These are phyloP conservation scores for Dendrophyllia cribrosa DNA, from an alignment of 64 coral and sea anemone genomes.

Conservation along the genomic window DNA sequence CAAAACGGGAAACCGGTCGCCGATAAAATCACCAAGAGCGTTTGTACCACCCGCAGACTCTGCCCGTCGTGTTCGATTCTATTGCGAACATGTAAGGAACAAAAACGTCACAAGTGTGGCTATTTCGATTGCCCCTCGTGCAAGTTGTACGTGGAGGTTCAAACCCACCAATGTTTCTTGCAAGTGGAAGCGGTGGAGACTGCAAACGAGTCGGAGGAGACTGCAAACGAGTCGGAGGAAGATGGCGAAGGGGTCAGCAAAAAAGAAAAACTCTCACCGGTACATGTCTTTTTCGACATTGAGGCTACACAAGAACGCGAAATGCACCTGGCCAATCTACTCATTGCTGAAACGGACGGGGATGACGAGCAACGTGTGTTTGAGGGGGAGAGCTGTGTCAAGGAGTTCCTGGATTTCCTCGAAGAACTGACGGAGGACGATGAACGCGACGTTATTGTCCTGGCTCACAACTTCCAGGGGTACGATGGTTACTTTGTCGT, in stretches of 20 bases:
- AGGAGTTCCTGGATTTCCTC: slow-evolving; percentile 41
- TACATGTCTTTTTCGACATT: slow-evolving; percentile 24
- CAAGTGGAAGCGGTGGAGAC: neutral
- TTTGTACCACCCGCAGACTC: neutral
- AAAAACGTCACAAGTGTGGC: slow-evolving; percentile 15
- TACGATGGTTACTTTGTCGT: slow-evolving; percentile 51
- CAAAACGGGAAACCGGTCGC: neutral
- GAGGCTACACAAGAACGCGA: slow-evolving; percentile 26
- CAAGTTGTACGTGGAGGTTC: neutral
- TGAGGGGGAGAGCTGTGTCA: neutral
- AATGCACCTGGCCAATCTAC: no score
- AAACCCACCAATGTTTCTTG: slow-evolving; percentile 40
- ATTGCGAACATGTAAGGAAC: neutral
- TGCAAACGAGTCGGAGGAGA: neutral
- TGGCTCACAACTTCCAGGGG: slow-evolving; percentile 57
- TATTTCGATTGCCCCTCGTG: slow-evolving; percentile 8
- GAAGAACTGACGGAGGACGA: neutral
- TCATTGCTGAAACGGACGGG: neutral
- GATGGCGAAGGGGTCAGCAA: neutral
- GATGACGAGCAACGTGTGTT: no score
- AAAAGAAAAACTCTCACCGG: neutral
- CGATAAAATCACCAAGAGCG: neutral
- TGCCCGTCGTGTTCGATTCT: neutral
- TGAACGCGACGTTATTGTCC: neutral
- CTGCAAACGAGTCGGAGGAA: no score